These are phyloP conservation scores for Saccostrea echinata DNA, from an alignment of 1,140 invertebrate genomes.

Conservation along the genomic window DNA sequence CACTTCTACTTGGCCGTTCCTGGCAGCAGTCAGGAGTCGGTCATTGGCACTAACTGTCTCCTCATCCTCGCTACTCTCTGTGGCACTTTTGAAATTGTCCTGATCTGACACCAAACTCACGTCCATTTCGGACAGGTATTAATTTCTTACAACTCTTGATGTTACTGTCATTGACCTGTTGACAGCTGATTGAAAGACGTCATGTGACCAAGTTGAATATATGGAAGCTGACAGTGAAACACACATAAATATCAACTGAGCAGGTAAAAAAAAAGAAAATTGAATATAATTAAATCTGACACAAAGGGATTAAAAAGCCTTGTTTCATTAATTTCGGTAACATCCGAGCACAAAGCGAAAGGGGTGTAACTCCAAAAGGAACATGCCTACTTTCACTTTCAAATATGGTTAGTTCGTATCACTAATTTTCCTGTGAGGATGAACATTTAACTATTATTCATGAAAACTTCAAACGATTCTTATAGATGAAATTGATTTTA, in stretches of 20 bases:
- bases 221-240: not conserved
- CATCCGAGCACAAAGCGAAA: not conserved
- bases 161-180: too few relatives aligned
- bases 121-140: not conserved
- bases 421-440: not conserved
- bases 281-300: too few relatives aligned
- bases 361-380: not conserved
- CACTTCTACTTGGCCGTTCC: slow-evolving; percentile 76
- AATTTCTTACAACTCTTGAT: too few relatives aligned
- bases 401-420: not conserved
- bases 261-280: too few relatives aligned
- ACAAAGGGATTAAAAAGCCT: not conserved
- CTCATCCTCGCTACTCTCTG: not conserved
- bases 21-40: slow-evolving; percentile 56
- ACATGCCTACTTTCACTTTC: not conserved
- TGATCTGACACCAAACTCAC: not conserved
- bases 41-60: not conserved
- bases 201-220: not conserved
- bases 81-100: not conserved
- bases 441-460: too few relatives aligned
- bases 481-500: too few relatives aligned
- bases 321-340: not conserved
- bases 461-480: too few relatives aligned
- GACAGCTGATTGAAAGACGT: not conserved
- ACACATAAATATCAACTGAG: not conserved